Evolutionary conservation across 2,888 invertebrate genomes (phyloP), one percentile per base, ranked within the genome.

Genomic region (Platycheirus rosarum): DNA sequence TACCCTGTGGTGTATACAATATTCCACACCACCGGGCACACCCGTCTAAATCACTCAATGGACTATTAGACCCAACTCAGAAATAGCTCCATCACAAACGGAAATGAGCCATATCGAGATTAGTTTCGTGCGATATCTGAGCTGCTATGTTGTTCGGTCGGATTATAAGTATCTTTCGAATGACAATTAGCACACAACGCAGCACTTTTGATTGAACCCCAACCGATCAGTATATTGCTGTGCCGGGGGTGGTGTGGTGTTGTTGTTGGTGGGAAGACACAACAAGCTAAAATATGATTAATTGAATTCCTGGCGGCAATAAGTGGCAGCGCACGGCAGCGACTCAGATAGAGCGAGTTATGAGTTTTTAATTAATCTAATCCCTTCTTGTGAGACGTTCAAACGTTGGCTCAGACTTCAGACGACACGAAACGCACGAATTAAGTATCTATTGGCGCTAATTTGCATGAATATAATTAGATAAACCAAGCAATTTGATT

Each of bases 31-130:
- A 63, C 29, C 29, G 23, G 23, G 23, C 23, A 32, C 73, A 63
- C 77, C 71, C 69, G 68, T 37, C 48, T 46, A 69, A 73, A 65
- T 68, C 66, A 66, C 71, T 82, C 60, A 77, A 70, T 80, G 75
- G 46, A 65, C 65, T 62, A 60, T 18, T 53, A 44, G 60, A 44
- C 42, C 60, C 55, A 18, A 23, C 23, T 23, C 23, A 23, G 23
- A n/a, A 70, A 69, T 69, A 32, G 51, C 60, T 66, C 26, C 66
- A 60, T 68, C 66, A 60, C 44, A 65, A 74, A 75, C 75, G 80
- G 80, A 80, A 80, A 66, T 75, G 75, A 75, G 75, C 80, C 80
- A 71, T 75, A 62, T 70, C 60, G 66, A 75, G 80, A 80, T 80
- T 70, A 75, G 62, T 62, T 75, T 70, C 70, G 80, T 66, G 80